Base-by-base conservation (phyloP, 2,888 invertebrate species). In the Rhyacophila evoluta region DNA sequence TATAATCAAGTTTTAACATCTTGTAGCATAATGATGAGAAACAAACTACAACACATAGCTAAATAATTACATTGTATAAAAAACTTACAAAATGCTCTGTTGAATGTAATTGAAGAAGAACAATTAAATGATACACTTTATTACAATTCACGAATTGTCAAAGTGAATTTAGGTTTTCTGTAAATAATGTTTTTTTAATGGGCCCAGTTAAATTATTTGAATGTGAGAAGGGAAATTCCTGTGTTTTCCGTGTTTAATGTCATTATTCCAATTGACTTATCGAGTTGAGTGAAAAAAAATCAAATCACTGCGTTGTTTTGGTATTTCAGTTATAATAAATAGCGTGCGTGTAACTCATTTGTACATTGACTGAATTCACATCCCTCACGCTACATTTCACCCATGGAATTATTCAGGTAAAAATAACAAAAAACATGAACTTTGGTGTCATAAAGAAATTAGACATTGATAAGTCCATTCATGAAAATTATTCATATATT, bases 271-370 rank as follows among this genome's bases (percentile, higher is more conserved):
- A 55, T 55, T 15, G 19, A 55, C 19, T 10, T 55, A 55, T 55
- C 55, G 19, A 10, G 55, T 10, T 55, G 55, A 5, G 15, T 55
- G 55, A 55, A 55, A 55, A 55, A 19, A 55, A 55, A 55, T 10
- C 55, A 55, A 55, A 55, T 55, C 55, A 25, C 6, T 55, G 15
- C 3, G n/a, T 15, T 41, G 55, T 55, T 55, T 25, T 19, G 19
- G 19, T 55, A 55, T 55, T 55, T 55, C 55, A 55, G 19, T 55
- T 19, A 19, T 55, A 55, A 55, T 19, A 55, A 25, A 19, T 55
- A 19, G 55, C 55, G 55, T 55, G 55, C 55, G 55, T 19, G 25
- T 55, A 55, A n/a, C 15, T 55, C 55, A 55, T 55, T 55, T 55
- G 55, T 10, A 19, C 15, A 8, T 6, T 25, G 55, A 10, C 19